These are phyloP conservation scores for Calameuta filiformis DNA, from an alignment of 2,888 invertebrate genomes.

Conservation along the genomic window DNA sequence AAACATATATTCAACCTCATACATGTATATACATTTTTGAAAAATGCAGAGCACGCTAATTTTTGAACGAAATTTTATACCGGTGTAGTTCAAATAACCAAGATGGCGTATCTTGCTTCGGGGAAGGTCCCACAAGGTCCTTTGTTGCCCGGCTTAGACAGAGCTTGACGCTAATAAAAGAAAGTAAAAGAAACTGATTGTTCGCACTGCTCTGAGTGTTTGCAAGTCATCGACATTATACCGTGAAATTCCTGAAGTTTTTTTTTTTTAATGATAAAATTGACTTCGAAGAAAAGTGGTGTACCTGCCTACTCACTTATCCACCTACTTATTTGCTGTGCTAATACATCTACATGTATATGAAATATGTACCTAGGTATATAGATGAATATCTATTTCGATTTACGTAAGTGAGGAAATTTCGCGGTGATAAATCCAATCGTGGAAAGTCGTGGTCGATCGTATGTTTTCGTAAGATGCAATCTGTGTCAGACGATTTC, in stretches of 20 bases:
- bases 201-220: background rate
- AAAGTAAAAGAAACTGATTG: background rate
- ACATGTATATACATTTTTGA: background rate
- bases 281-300: background rate
- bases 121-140: background rate
- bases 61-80: no score
- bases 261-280: background rate
- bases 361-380: background rate
- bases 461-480: background rate
- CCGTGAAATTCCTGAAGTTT: background rate
- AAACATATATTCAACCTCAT: background rate
- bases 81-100: background rate
- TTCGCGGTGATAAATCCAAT: background rate
- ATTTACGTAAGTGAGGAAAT: background rate
- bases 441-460: background rate
- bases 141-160: background rate
- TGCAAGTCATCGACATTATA: background rate
- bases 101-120: background rate
- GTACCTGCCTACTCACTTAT: background rate
- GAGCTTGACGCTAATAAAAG: background rate
- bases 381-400: background rate
- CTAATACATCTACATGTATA: background rate
- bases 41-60: background rate
- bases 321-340: background rate
- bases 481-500: background rate